Base-by-base conservation (phyloP, 2,888 invertebrate species). In the Phrixothrix hirtus region DNA sequence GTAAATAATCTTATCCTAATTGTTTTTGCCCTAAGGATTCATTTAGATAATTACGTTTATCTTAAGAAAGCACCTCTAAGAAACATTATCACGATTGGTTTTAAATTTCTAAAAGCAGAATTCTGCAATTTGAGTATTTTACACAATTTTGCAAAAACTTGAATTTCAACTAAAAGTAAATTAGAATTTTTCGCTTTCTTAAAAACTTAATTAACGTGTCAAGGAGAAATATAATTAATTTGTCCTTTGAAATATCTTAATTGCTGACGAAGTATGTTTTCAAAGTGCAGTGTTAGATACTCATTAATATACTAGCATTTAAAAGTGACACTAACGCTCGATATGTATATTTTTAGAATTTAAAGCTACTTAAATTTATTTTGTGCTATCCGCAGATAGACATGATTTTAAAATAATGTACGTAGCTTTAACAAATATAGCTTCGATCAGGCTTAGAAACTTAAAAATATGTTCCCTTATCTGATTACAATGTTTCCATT, bases 1-100 rank as follows among this genome's bases (percentile, higher is more conserved):
- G 31, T 32, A 42, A 42, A 42, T 32, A 32, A 42, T 31, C 32
- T 42, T 42, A 42, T 42, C 42, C 31, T 42, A 42, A 42, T 42
- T 42, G 42, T 32, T 42, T 42, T 31, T 30, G 1, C 31, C 16
- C 9, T 17, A 32, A 21, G 32, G 21, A 13, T 12, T 21, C 17
- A 31, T 32, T 32, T 31, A 21, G 15, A 31, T 32, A 32, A 42
- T 42, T 32, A 42, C 15, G 17, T 41, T 17, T 38, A 10, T 26
- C 14, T 38, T 38, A 14, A 11, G 16, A 16, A 27, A 38, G 13
- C 27, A 38, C 38, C 38, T 27, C 9, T 6, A 29, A 27, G 27
- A 38, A 38, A 11, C 15, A 27, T 27, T 14, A 15, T 38, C 12
- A 27, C 15, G 27, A 15, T 11, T 5, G 15, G 38, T 29, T 38